Base-by-base conservation (phyloP, 2,888 invertebrate species). In the Ophioninae sp. region DNA sequence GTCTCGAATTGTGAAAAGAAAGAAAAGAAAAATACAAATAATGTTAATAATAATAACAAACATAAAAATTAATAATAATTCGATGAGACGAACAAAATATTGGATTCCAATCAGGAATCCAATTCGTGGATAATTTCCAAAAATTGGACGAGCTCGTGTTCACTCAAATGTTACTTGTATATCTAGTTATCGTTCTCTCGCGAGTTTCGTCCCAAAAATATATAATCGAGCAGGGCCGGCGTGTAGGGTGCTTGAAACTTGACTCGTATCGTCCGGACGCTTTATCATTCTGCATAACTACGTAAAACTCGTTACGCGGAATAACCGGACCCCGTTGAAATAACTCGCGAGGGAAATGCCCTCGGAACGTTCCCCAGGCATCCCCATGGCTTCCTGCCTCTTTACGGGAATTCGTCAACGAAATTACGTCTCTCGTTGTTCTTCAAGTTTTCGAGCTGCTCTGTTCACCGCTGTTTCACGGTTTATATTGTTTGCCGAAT, bases 181-280 rank as follows among this genome's bases (percentile, higher is more conserved):
- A 30, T 58, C 23, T 6, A 58, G 30, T n/a, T 51, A 22, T 30
- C 51, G 13, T 75, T 69, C 44, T 51, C 41, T 17, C 67, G 39
- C 3, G 17, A 22, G 71, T 44, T 63, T 17, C 61, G 13, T 10
- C 44, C 10, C 64, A 64, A 41, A 56, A 82, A 79, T 69, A 17
- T 39, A 20, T 56, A 67, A 9, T 30, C 23, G 73, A 51, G 61
- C 58, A 59, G 63, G 72, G 61, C 10, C 41, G 2, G 61, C 17
- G 37, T 75, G 75, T 63, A 61, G 63, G 37, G 64, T 76, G 65
- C 84, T 83, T 81, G 87, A 88, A 89, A 89, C 86, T 89, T 86
- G 86, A 85, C 82, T 88, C 86, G 85, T 87, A 86, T 85, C 83
- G 84, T 82, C 79, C 67, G 71, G 73, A 73, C 37, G 58, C 77